Evolutionary conservation across 2,797 vertebrate species (phyloP).

Genomic region (Lepus townsendii): DNA sequence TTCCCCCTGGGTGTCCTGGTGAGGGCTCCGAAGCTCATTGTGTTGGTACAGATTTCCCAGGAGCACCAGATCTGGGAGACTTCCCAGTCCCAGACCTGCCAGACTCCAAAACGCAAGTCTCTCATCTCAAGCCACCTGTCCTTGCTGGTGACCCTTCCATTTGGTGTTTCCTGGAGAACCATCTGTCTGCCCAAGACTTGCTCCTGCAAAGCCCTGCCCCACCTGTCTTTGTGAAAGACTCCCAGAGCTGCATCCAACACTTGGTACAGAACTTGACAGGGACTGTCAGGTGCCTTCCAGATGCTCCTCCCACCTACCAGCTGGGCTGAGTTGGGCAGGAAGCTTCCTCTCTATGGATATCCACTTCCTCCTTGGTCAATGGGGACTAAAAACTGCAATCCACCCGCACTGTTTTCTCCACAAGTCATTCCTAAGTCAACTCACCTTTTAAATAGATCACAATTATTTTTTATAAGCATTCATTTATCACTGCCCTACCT

Average conservation of each 20-base stretch:
- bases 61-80: background rate
- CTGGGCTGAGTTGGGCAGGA: slow-evolving; percentile 1
- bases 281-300: background rate
- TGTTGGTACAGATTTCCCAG: background rate
- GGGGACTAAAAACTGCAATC: background rate
- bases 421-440: background rate
- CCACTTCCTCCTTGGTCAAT: background rate
- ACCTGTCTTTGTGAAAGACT: slow-evolving; percentile 64
- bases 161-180: background rate
- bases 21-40: background rate
- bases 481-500: background rate
- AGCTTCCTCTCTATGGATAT: background rate
- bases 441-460: background rate
- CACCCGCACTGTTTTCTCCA: background rate
- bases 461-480: background rate
- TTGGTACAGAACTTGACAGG: slow-evolving; percentile 6
- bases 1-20: background rate
- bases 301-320: background rate
- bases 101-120: background rate
- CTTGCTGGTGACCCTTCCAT: background rate
- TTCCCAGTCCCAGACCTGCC: background rate
- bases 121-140: background rate
- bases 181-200: background rate
- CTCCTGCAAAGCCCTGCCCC: slow-evolving; percentile 5
- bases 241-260: slow-evolving; percentile 22